Evolutionary conservation across 2,113 vertebrate species (phyloP).

Genomic region (Orientallactaga bullata): DNA sequence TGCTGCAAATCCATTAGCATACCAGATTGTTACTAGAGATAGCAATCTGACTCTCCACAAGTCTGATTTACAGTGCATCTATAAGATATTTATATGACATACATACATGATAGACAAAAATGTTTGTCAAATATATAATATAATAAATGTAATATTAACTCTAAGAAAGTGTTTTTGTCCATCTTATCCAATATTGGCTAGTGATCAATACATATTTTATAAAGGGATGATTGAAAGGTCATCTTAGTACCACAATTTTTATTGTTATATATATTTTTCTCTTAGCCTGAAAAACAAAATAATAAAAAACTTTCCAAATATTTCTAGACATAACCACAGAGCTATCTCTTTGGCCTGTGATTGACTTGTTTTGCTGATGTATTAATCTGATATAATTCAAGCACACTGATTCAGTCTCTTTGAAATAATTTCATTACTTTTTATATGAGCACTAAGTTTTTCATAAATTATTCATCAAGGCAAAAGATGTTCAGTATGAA

Average conservation of each 20-base stretch:
- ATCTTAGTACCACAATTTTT: background rate
- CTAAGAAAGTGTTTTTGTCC: background rate
- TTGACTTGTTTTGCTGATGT: constrained; percentile 47
- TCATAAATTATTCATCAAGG: constrained; percentile 52
- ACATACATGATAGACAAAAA: background rate
- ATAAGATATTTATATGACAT: background rate
- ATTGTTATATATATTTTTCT: background rate
- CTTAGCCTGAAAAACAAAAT: background rate
- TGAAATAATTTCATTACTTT: constrained; percentile 22
- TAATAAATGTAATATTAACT: constrained; percentile 10
- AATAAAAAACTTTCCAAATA: background rate
- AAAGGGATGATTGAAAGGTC: constrained; percentile 24
- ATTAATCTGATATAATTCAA: constrained; percentile 43
- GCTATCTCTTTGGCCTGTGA: constrained; percentile 25
- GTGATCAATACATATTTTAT: background rate
- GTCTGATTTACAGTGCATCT: background rate
- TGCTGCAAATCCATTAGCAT: no score
- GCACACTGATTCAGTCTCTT: background rate
- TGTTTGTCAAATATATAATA: background rate
- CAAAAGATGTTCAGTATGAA: constrained; percentile 14
- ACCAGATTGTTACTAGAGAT: no score
- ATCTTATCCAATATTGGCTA: background rate
- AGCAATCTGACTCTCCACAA: background rate
- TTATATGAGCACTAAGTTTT: constrained; percentile 32
- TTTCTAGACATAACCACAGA: background rate